phyloP scores from a whole-genome alignment of 2,888 invertebrate species.

The Erebia epiphron region DNA sequence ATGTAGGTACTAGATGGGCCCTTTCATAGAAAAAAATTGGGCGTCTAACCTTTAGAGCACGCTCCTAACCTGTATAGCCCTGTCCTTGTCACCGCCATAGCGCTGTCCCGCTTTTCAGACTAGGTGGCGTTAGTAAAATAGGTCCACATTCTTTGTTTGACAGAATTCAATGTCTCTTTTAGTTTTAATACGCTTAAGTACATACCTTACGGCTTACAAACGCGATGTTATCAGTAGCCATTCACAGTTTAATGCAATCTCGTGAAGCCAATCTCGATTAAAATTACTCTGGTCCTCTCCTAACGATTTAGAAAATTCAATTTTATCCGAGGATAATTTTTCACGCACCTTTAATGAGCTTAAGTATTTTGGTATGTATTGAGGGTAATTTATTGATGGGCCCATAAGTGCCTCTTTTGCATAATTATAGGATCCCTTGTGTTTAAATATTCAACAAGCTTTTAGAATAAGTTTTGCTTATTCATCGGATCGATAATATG shows the following conservation, averaged over 20 bases:
- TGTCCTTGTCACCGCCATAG: too few species aligned
- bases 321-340: constrained; percentile 7
- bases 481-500: too few species aligned
- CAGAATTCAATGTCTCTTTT: constrained; percentile 17
- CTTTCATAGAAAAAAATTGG: too few species aligned
- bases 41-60: too few species aligned
- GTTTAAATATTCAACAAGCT: neutral
- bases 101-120: too few species aligned
- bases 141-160: too few species aligned
- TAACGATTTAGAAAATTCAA: constrained; percentile 21
- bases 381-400: neutral
- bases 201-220: constrained; percentile 21
- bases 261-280: constrained; percentile 26
- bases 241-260: constrained; percentile 25
- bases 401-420: neutral
- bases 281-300: constrained; percentile 23
- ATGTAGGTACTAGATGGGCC: too few species aligned
- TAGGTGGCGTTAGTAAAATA: too few species aligned
- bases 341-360: neutral
- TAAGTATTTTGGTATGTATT: neutral
- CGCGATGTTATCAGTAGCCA: constrained; percentile 29
- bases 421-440: neutral
- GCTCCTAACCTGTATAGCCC: too few species aligned
- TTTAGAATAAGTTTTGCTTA: neutral
- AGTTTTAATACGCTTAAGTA: constrained; percentile 34